phyloP scores from a whole-genome alignment of 2,888 invertebrate species.

The Diloba caeruleocephala region DNA sequence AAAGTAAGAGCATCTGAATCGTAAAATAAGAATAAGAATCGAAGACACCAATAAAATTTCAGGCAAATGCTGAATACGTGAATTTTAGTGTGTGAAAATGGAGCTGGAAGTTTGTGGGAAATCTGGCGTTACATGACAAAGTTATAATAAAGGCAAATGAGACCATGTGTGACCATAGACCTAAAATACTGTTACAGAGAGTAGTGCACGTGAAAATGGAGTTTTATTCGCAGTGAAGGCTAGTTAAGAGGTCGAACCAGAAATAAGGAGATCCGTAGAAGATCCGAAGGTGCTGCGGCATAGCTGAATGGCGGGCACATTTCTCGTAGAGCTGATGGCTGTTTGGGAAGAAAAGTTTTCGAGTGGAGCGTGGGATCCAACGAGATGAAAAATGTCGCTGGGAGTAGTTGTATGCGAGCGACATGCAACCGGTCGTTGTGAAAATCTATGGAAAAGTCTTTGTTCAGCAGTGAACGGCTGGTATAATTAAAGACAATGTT shows the following conservation, averaged over 20 bases:
- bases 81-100: constrained; percentile 33
- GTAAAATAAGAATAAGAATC: constrained; percentile 34
- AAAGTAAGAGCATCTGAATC: constrained; percentile 22
- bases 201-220: constrained; percentile 15
- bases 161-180: constrained; percentile 14
- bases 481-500: constrained; percentile 17
- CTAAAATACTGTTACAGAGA: not conserved
- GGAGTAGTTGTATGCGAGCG: too few species aligned
- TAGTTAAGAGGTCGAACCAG: too few species aligned
- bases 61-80: constrained; percentile 35
- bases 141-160: constrained; percentile 35
- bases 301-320: too few species aligned
- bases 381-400: too few species aligned
- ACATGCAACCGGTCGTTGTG: too few species aligned
- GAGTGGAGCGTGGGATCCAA: too few species aligned
- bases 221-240: constrained; percentile 3
- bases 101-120: constrained; percentile 11
- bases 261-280: too few species aligned
- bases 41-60: constrained; percentile 31
- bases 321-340: too few species aligned
- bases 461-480: too few species aligned
- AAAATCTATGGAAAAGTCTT: too few species aligned
- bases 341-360: too few species aligned
- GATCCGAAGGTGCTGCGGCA: too few species aligned
- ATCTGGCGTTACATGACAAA: constrained; percentile 5